A percentile compares a stretch with the other conserved stretches of the same genome.
These are phyloP conservation scores for Callosobruchus maculatus DNA, from an alignment of 2,888 invertebrate species.

Conservation along the genomic window DNA sequence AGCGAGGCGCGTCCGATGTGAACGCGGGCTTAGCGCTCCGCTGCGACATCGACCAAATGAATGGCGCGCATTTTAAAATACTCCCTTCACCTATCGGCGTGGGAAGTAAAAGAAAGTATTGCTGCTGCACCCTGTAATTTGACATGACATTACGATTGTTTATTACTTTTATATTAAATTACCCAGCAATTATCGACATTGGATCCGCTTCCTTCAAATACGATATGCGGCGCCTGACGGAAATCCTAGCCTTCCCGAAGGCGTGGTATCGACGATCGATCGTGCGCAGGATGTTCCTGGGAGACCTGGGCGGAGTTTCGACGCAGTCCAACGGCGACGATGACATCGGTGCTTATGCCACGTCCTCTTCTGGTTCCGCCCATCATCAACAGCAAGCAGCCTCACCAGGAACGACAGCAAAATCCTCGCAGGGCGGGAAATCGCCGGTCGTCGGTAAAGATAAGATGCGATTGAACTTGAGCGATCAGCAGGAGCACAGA, in stretches of 20 bases:
- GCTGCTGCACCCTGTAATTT: too few relatives aligned
- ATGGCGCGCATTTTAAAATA: too few relatives aligned
- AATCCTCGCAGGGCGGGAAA: background rate
- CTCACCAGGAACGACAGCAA: background rate
- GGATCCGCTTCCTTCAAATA: constrained; percentile 97
- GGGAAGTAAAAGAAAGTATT: too few relatives aligned
- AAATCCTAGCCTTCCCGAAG: constrained; percentile 96
- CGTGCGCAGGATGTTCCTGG: constrained; percentile 86
- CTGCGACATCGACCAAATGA: too few relatives aligned
- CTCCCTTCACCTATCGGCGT: too few relatives aligned
- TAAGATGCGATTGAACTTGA: background rate
- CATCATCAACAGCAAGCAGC: background rate
- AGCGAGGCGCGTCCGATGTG: too few relatives aligned
- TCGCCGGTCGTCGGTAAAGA: background rate
- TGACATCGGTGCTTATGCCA: constrained; percentile 23
- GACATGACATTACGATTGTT: too few relatives aligned
- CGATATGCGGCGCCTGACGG: constrained; percentile 94
- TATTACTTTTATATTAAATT: too few relatives aligned
- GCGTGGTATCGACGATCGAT: constrained; percentile 97
- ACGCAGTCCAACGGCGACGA: constrained; percentile 43
- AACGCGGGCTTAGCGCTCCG: too few relatives aligned
- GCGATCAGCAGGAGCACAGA: background rate
- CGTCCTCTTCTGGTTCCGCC: background rate
- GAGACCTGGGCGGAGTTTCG: constrained; percentile 73
- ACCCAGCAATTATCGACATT: constrained; percentile 86